phyloP scores from a whole-genome alignment of 1,140 invertebrate genomes.

The Tetragonula clypearis region DNA sequence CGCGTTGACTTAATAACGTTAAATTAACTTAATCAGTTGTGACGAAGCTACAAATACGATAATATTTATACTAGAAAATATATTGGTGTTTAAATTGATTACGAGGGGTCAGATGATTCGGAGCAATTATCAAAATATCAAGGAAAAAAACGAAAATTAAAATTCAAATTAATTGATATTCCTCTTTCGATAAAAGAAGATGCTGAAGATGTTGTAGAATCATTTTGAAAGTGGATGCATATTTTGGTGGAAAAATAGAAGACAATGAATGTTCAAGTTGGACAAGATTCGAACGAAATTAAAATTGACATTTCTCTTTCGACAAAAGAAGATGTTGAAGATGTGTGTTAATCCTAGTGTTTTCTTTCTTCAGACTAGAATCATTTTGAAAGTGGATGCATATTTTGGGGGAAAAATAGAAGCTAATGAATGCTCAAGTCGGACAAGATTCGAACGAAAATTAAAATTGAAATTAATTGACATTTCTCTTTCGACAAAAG shows the following conservation, averaged over 20 bases:
- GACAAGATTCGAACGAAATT: too few relatives aligned
- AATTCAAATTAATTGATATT: neutral
- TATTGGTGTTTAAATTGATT: too few relatives aligned
- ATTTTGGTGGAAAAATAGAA: too few relatives aligned
- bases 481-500: neutral
- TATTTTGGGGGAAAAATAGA: too few relatives aligned
- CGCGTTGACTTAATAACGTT: neutral
- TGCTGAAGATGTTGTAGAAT: neutral
- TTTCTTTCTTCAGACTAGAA: neutral
- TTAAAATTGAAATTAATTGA: neutral
- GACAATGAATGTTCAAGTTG: neutral
- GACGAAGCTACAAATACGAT: too few relatives aligned
- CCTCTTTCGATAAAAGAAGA: too few relatives aligned
- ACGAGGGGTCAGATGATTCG: too few relatives aligned
- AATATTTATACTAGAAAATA: too few relatives aligned
- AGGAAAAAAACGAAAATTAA: neutral
- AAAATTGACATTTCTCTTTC: neutral
- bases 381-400: neutral
- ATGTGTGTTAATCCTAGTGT: neutral
- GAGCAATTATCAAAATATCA: too few relatives aligned
- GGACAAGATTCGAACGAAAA: too few relatives aligned
- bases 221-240: neutral
- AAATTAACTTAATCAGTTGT: neutral
- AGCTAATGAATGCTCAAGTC: neutral
- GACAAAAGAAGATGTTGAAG: too few relatives aligned